These are phyloP conservation scores for Plectrocnemia conspersa DNA, from an alignment of 1,140 invertebrate genomes.

Conservation along the genomic window DNA sequence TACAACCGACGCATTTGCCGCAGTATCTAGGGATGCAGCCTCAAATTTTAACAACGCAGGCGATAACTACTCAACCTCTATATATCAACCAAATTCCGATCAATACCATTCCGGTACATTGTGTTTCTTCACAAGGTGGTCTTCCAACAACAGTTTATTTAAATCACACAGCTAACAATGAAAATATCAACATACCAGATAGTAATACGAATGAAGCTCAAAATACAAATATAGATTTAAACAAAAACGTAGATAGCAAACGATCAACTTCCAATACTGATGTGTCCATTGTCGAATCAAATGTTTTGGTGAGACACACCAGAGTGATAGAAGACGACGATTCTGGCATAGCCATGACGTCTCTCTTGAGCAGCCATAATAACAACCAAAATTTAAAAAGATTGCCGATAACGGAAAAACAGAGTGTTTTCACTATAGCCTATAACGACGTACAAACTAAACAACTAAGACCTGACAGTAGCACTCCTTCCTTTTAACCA, in stretches of 20 bases:
- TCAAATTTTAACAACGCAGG: constrained; percentile 41
- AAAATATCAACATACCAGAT: background rate
- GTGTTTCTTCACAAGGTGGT: constrained; percentile 25
- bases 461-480: constrained; percentile 50
- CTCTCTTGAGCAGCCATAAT: constrained; percentile 45
- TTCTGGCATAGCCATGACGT: constrained; percentile 68
- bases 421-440: constrained; percentile 89
- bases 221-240: constrained; percentile 15
- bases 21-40: constrained; percentile 59
- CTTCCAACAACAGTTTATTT: constrained; percentile 32
- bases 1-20: constrained; percentile 60
- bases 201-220: background rate
- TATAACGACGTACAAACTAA: constrained; percentile 74
- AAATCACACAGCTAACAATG: constrained; percentile 20
- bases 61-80: constrained; percentile 43
- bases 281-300: constrained; percentile 24
- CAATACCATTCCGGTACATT: constrained; percentile 27
- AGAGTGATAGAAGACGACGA: constrained; percentile 61
- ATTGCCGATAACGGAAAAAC: constrained; percentile 80
- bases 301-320: constrained; percentile 31
- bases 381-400: constrained; percentile 50
- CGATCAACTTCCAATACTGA: background rate
- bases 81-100: constrained; percentile 44
- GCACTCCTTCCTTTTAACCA: constrained; percentile 48
- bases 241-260: constrained; percentile 9